phyloP scores from a whole-genome alignment of 2,888 invertebrate genomes.

The Amiota mariae region DNA sequence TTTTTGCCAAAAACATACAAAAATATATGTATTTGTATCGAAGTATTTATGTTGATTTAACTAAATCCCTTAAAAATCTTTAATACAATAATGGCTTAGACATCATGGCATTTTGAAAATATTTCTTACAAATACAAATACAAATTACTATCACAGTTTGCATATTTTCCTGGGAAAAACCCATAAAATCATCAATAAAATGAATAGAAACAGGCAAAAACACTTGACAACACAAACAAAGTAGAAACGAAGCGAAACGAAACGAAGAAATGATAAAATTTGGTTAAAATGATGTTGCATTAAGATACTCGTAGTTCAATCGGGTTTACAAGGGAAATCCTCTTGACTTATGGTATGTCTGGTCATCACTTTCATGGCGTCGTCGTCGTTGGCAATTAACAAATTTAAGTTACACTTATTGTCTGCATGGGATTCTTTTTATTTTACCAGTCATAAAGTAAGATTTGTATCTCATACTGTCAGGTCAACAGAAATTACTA shows the following conservation, averaged over 20 bases:
- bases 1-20: too few species aligned
- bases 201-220: not conserved
- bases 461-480: too few species aligned
- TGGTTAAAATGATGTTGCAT: not conserved
- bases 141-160: not conserved
- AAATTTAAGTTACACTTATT: too few species aligned
- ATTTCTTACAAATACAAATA: conserved; percentile 7
- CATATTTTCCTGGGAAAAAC: conserved; percentile 59
- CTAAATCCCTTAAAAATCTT: too few species aligned
- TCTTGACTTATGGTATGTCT: conserved; percentile 27
- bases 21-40: too few species aligned
- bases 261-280: not conserved
- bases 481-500: too few species aligned
- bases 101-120: conserved; percentile 56
- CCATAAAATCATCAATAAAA: conserved; percentile 64
- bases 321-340: not conserved
- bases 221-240: not conserved
- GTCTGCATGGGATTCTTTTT: too few species aligned
- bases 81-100: conserved; percentile 38
- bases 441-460: too few species aligned
- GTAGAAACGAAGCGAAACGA: not conserved
- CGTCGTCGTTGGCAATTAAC: too few species aligned
- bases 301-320: not conserved
- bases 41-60: too few species aligned
- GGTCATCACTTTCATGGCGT: too few species aligned